Conservation (phyloP, 1,140 invertebrate species). For the Orchestia grillus region DNA sequence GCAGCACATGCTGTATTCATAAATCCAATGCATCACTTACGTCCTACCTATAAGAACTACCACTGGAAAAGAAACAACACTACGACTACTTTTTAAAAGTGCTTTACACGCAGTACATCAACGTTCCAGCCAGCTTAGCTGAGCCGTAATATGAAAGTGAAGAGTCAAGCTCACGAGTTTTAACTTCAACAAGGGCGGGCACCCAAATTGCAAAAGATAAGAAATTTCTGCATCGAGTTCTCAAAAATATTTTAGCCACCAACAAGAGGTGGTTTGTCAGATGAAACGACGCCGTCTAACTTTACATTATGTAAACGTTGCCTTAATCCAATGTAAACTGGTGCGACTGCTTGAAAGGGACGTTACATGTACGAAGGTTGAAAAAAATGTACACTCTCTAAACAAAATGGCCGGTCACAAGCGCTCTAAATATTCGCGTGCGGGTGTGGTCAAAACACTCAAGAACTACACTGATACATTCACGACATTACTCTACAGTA, state of each 20-base stretch:
- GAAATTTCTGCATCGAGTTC: neutral
- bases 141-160: neutral
- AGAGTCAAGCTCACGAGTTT: neutral
- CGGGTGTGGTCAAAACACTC: slow-evolving; percentile 24
- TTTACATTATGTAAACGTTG: neutral
- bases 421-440: slow-evolving; percentile 30
- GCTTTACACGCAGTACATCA: slow-evolving; percentile 32
- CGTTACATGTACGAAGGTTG: neutral
- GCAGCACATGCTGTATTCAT: neutral
- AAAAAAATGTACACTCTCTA: slow-evolving; percentile 18
- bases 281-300: neutral
- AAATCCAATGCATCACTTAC: slow-evolving; percentile 1
- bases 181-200: neutral
- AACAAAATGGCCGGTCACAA: slow-evolving; percentile 8
- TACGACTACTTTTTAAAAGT: neutral
- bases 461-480: slow-evolving; percentile 36
- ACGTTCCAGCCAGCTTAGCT: neutral
- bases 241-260: slow-evolving; percentile 1
- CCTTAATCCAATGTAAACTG: neutral
- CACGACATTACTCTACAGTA: slow-evolving; percentile 17
- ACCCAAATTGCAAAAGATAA: slow-evolving; percentile 6
- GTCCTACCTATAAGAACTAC: slow-evolving; percentile 32
- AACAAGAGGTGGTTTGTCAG: neutral
- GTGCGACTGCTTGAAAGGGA: neutral
- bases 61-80: slow-evolving; percentile 33